Percentiles rank a stretch among this genome's conserved stretches.
Evolutionary conservation across 2,113 vertebrate genomes (phyloP).

Genomic region (Pongo pygmaeus): DNA sequence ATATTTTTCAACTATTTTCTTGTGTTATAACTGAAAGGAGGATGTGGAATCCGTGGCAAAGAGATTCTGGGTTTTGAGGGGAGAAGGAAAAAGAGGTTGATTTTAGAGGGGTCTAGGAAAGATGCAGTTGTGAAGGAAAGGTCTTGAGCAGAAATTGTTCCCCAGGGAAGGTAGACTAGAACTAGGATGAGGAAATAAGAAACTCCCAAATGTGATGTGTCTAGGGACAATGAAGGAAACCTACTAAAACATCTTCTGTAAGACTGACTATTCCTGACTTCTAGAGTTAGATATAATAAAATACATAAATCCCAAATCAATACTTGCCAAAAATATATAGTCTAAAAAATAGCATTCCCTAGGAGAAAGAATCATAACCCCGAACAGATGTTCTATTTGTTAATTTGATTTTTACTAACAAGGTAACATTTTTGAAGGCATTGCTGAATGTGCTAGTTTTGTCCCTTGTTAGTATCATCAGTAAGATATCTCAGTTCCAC

Average conservation of each 20-base stretch:
- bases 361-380: constrained; percentile 16
- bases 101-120: background rate
- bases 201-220: background rate
- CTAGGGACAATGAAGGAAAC: background rate
- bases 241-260: background rate
- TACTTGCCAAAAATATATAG: background rate
- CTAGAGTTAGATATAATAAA: constrained; percentile 8
- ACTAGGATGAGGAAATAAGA: background rate
- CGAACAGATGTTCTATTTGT: constrained; percentile 53
- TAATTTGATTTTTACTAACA: constrained; percentile 60
- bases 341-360: background rate
- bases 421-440: constrained; percentile 45
- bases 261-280: background rate
- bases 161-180: background rate
- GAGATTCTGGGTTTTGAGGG: background rate
- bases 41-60: background rate
- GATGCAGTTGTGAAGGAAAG: background rate
- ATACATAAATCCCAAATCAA: constrained; percentile 40
- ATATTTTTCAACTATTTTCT: background rate
- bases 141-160: background rate
- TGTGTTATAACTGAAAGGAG: background rate
- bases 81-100: background rate
- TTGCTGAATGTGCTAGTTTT: background rate
- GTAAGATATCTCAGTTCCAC: constrained; percentile 27
- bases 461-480: constrained; percentile 32